phyloP scores from a whole-genome alignment of 2,797 vertebrate species.

The Mormyrus hasselquistii region DNA sequence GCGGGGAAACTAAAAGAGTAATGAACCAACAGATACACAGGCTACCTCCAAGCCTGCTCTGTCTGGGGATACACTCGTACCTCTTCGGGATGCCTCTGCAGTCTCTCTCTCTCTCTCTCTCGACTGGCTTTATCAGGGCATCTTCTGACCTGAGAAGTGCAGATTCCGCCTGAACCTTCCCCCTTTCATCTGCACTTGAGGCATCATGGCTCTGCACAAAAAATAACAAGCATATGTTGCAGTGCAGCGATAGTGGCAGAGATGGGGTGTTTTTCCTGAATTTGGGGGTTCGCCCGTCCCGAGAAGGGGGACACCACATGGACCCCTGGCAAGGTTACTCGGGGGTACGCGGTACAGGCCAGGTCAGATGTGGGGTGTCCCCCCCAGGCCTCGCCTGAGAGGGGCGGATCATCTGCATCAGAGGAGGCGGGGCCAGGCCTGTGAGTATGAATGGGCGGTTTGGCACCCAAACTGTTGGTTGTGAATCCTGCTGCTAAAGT shows the following conservation, averaged over 20 bases:
- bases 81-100: neutral
- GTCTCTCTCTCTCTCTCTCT: neutral
- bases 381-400: conserved; percentile 33
- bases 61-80: neutral
- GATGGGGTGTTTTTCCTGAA: neutral
- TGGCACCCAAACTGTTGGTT: neutral
- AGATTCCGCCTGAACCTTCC: neutral
- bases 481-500: neutral
- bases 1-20: neutral
- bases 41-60: neutral
- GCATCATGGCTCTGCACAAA: neutral
- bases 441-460: neutral
- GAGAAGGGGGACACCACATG: neutral
- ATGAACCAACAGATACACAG: neutral
- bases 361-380: conserved; percentile 52
- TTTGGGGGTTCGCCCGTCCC: neutral
- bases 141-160: neutral
- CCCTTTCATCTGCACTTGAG: neutral
- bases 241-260: neutral
- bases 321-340: neutral
- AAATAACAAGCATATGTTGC: neutral
- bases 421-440: conserved; percentile 41
- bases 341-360: conserved; percentile 26
- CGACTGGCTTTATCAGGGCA: neutral
- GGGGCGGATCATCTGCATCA: conserved; percentile 56